Percentiles rank a stretch among this genome's conserved stretches.
Evolutionary conservation across 2,797 vertebrate species (phyloP).

Genomic region (Microctenopoma lineatum): DNA sequence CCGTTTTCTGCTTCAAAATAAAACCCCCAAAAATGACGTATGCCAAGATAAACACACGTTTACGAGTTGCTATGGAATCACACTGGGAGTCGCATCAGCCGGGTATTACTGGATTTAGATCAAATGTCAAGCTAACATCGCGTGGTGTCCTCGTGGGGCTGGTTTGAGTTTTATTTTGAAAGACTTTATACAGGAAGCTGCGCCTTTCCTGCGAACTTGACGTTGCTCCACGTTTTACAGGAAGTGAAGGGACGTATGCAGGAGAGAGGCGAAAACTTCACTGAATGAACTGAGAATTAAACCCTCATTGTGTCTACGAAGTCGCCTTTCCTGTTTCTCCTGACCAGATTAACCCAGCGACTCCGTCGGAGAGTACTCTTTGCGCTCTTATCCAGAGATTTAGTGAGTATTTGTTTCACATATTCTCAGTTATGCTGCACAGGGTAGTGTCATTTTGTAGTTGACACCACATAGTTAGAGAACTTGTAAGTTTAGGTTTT

Average conservation of each 20-base stretch:
- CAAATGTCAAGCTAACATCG: accelerated
- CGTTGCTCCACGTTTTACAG: slow-evolving; percentile 62
- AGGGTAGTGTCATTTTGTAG: background rate
- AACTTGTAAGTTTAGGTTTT: background rate
- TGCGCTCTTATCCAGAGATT: background rate
- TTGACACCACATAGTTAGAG: background rate
- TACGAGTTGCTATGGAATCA: accelerated
- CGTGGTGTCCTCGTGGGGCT: accelerated
- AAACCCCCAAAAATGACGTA: accelerated
- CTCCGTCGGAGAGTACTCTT: background rate
- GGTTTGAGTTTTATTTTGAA: slow-evolving; percentile 48
- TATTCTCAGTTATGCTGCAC: background rate
- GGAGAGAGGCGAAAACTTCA: slow-evolving; percentile 17
- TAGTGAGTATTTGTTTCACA: slow-evolving; percentile 45
- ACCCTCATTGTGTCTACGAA: background rate
- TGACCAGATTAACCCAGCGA: background rate
- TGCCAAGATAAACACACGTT: accelerated
- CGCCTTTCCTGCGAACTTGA: background rate
- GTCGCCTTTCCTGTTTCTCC: background rate
- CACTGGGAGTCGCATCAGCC: accelerated
- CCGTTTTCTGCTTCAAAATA: slow-evolving; percentile 42
- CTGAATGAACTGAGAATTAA: slow-evolving; percentile 24
- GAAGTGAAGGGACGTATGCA: slow-evolving; percentile 61
- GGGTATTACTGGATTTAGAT: accelerated
- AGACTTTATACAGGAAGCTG: accelerated